Evolutionary conservation across 1,140 invertebrate species (phyloP), one percentile per base, ranked within the genome.

Genomic region (Drosophila prosaltans): DNA sequence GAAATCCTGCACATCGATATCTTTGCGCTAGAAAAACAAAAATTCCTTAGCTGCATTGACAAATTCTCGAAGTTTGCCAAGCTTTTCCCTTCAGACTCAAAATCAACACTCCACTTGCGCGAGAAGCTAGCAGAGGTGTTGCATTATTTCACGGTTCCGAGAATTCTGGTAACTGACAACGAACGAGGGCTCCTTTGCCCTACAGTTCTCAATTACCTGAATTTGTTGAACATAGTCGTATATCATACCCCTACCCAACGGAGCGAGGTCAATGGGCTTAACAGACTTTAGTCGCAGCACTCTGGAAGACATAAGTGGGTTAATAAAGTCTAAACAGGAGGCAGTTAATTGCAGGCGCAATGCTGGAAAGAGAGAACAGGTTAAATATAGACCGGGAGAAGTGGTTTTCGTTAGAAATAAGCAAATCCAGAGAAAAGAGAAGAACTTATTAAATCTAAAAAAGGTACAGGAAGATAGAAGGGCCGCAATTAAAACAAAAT

Each of bases 111-210:
- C 16, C 16, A 16, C 16, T 16, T 16, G 16, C 16, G 16, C 16
- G 16, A 16, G 16, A 16, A 16, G 16, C 16, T 16, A 16, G 16
- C 16, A 16, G 16, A 16, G 16, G 16, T 16, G 16, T 16, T 16
- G 16, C 16, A 16, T 16, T 16, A 16, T 16, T 16, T 16, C 16
- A 16, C 16, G 16, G 16, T 16, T 16, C 16, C 16, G 16, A 16
- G 16, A 16, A 28, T 51, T 1, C 11, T 55, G 3, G 62, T 71
- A 1, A 60, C 63, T 2, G 63, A 72, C 6, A 66, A 72, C 1
- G 48, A 67, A 21, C 55, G 57, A 1, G 64, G 58, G 0, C 21
- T 61, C 6, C 26, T 66, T 1, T 66, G 62, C 28, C 69, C 69
- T 3, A 66, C 63, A 5, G 63, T 55, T 0, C 21, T 65, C 0